Evolutionary conservation across 2,113 vertebrate genomes (phyloP), one percentile per base, ranked within the genome.

Genomic region (Oryzias celebensis): DNA sequence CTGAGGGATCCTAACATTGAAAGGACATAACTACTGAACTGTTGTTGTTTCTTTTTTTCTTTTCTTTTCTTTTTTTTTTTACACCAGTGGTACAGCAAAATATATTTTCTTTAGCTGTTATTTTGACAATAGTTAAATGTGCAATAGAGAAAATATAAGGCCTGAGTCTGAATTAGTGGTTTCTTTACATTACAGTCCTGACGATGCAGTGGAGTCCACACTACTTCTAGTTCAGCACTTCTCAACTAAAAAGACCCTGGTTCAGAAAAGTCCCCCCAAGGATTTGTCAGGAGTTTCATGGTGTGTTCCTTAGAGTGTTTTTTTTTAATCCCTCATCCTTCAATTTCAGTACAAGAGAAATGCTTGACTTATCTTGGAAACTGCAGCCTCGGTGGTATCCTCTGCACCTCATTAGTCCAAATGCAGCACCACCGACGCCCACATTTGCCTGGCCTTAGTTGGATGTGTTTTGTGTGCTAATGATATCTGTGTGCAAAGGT

Each of bases 61-160:
- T 65, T 58, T 62, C 68, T 43, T 50, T 73, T 50, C 42, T 44
- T 56, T 68, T 23, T 66, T 92, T 91, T 94, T 95, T 95, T 93
- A 96, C 94, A 96, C 94, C 94, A 96, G 94, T 94, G 95, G 96
- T 98, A 96, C 94, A 97, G 96, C 95, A 99, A 98, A 98, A 99
- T 98, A 98, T 92, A 98, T 88, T 94, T 96, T 97, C 95, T 96
- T 95, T 93, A 94, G 94, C 95, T 93, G 91, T 98, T 94, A 94
- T 91, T 95, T 93, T 90, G 94, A 96, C 93, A 98, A 99, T 92
- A 96, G 93, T 94, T 96, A 93, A 94, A 94, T 98, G 96, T 98
- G 96, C 97, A 99, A 93, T 95, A 96, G 95, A 97, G 94, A 94
- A 96, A 96, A 98, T 94, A 94, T 99, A 99, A 98, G 96, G 97